phyloP scores from a whole-genome alignment of 2,888 invertebrate genomes.

The Norana najaformis region DNA sequence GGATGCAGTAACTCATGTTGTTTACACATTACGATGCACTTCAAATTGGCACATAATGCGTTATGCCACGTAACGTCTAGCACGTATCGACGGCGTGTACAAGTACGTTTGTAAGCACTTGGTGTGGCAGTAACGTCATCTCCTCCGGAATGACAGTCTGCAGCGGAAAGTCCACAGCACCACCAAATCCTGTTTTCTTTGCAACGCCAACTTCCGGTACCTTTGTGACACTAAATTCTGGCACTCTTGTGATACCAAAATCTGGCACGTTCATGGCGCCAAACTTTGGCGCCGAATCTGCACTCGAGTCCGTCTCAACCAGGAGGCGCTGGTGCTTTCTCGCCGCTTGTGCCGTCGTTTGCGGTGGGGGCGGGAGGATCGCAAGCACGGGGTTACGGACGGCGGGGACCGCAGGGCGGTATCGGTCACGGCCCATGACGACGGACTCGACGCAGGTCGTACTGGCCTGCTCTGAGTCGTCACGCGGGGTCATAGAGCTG shows the following conservation, averaged over 20 bases:
- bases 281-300: not conserved
- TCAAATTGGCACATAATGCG: not conserved
- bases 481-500: conserved; percentile 51
- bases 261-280: not conserved
- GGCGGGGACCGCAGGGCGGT: conserved; percentile 51
- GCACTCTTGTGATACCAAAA: not conserved
- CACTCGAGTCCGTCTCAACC: conserved; percentile 34
- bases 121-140: conserved; percentile 64
- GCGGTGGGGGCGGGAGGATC: conserved; percentile 57
- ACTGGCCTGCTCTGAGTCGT: conserved; percentile 61
- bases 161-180: conserved; percentile 30
- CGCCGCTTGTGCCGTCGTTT: conserved; percentile 44
- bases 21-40: not conserved
- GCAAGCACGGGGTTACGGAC: conserved; percentile 39
- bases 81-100: conserved; percentile 82
- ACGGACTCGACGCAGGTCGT: conserved; percentile 59
- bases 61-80: conserved; percentile 41
- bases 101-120: conserved; percentile 81
- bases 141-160: conserved; percentile 48
- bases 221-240: not conserved
- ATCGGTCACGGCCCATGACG: conserved; percentile 57
- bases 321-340: conserved; percentile 32
- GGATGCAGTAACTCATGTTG: conserved; percentile 1
- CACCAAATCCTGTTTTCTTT: not conserved
- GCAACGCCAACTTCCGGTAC: not conserved